phyloP scores from a whole-genome alignment of 2,113 vertebrate genomes.

The Protobothrops flavoviridis region DNA sequence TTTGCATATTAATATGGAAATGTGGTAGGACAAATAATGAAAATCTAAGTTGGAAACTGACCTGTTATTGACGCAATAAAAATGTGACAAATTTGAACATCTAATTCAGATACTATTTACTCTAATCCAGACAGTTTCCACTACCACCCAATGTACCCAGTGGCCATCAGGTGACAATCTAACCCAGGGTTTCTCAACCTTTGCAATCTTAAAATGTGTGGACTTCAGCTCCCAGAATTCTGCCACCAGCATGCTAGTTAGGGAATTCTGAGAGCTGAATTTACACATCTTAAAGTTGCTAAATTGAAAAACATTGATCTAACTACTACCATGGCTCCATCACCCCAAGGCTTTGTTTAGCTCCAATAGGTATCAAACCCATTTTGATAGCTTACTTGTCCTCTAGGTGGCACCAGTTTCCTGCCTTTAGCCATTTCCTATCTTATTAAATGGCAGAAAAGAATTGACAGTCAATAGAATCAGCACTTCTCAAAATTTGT shows the following conservation, averaged over 20 bases:
- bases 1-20: neutral
- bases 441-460: neutral
- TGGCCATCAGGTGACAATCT: neutral
- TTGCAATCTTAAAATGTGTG: neutral
- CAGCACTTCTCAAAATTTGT: neutral
- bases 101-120: neutral
- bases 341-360: neutral
- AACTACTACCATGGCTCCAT: neutral
- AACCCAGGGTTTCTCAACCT: neutral
- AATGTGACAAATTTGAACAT: neutral
- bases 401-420: conserved; percentile 26
- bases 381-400: neutral
- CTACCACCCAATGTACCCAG: neutral
- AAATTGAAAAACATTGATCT: neutral
- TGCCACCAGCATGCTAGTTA: neutral
- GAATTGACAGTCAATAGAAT: neutral
- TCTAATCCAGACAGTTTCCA: neutral
- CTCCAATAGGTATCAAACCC: neutral
- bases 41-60: neutral
- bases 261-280: neutral
- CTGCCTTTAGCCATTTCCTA: neutral
- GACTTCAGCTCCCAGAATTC: neutral
- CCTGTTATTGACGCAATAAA: neutral
- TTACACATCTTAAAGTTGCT: neutral
- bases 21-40: neutral